phyloP scores from a whole-genome alignment of 2,888 invertebrate genomes.

The Pyrocoelia pectoralis region DNA sequence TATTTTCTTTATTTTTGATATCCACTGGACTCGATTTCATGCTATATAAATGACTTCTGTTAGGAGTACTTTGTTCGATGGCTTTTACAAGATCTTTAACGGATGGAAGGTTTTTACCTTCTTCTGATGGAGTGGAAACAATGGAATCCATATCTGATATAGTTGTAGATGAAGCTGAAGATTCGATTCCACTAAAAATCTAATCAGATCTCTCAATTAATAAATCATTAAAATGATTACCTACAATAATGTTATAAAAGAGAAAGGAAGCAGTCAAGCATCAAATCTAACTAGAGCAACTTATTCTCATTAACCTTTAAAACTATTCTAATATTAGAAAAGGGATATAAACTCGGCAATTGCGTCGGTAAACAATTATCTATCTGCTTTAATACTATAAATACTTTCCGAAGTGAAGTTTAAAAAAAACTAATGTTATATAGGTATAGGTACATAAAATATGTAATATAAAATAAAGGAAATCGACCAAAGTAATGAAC shows the following conservation, averaged over 20 bases:
- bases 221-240: too few species aligned
- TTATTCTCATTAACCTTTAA: not conserved
- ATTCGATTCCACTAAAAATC: conserved; percentile 19
- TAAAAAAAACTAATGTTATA: not conserved
- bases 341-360: not conserved
- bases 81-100: conserved; percentile 50
- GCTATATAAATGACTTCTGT: conserved; percentile 6
- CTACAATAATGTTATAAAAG: not conserved
- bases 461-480: not conserved
- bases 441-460: too few species aligned
- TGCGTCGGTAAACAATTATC: not conserved
- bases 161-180: conserved; percentile 52
- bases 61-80: conserved; percentile 18
- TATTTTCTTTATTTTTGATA: conserved; percentile 12
- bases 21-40: conserved; percentile 11
- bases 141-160: conserved; percentile 60
- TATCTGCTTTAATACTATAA: not conserved
- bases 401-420: too few species aligned
- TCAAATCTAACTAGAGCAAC: not conserved
- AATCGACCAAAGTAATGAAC: not conserved
- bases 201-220: not conserved
- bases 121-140: conserved; percentile 55
- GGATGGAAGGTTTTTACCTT: conserved; percentile 43
- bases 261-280: conserved; percentile 1
- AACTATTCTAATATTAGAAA: not conserved